Conservation (phyloP, 2,888 invertebrate species). For the Chromoteleia sp. region DNA sequence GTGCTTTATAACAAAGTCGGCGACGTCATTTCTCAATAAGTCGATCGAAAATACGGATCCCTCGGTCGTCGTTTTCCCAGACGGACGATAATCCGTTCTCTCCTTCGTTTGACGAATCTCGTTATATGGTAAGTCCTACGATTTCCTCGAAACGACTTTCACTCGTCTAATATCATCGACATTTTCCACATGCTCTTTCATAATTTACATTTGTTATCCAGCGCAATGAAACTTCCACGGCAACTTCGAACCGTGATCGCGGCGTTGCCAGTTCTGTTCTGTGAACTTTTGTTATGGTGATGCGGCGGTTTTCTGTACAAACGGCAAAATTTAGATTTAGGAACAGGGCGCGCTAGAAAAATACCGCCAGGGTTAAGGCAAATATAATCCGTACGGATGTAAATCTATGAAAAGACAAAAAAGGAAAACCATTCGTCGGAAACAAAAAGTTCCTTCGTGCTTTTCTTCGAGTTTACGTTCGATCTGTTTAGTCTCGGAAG, state of each 20-base stretch:
- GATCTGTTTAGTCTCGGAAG: too few species aligned
- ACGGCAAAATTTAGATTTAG: slow-evolving; percentile 20
- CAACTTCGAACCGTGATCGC: slow-evolving; percentile 8
- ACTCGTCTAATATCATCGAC: slow-evolving; percentile 33
- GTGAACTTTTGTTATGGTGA: slow-evolving; percentile 26
- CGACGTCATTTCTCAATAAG: slow-evolving; percentile 8
- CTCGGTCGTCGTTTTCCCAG: too few species aligned
- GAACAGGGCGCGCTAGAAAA: slow-evolving; percentile 1
- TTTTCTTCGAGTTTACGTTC: too few species aligned
- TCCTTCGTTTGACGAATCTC: slow-evolving; percentile 18
- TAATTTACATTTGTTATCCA: slow-evolving; percentile 51
- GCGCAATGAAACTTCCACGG: slow-evolving; percentile 7
- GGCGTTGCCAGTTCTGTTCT: slow-evolving; percentile 38
- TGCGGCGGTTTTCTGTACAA: slow-evolving; percentile 16
- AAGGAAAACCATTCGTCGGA: too few species aligned
- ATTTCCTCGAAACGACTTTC: slow-evolving; percentile 22
- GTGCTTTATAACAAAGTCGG: not conserved
- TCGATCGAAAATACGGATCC: not conserved
- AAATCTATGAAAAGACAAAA: not conserved
- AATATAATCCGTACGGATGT: not conserved
- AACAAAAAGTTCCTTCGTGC: too few species aligned
- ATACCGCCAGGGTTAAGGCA: not conserved
- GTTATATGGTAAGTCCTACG: slow-evolving; percentile 4
- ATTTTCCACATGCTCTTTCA: slow-evolving; percentile 33
- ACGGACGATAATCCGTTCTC: not conserved